Conservation (phyloP, 2,113 vertebrate species). For the Notechis scutatus region DNA sequence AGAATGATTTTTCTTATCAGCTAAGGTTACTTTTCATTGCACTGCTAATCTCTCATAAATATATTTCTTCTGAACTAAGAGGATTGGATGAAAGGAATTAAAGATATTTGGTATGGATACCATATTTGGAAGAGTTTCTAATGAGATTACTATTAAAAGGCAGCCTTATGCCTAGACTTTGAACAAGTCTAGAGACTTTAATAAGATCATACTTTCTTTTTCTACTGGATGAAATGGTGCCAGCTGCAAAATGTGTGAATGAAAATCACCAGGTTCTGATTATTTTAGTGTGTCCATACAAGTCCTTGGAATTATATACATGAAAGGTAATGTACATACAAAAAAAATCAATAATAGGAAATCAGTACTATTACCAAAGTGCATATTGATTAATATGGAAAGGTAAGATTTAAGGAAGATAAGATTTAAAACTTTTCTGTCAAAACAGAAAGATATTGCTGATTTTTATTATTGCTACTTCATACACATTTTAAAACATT, state of each 20-base stretch:
- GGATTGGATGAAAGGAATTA: constrained; percentile 56
- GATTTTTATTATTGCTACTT: constrained; percentile 36
- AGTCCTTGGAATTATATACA: constrained; percentile 28
- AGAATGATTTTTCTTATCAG: constrained; percentile 32
- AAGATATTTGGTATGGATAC: constrained; percentile 59
- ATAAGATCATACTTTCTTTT: constrained; percentile 48
- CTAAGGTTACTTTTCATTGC: constrained; percentile 48
- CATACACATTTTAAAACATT: constrained; percentile 44
- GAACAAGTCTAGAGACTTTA: constrained; percentile 50
- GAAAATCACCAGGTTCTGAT: constrained; percentile 42
- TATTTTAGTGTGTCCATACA: constrained; percentile 49
- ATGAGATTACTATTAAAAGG: constrained; percentile 45
- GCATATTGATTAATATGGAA: constrained; percentile 30
- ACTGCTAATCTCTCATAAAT: constrained; percentile 51
- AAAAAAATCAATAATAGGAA: neutral
- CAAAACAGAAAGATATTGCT: constrained; percentile 45
- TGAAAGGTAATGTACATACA: constrained; percentile 17
- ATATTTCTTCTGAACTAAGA: constrained; percentile 45
- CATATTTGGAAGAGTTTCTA: constrained; percentile 54
- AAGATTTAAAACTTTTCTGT: constrained; percentile 56
- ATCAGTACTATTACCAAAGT: constrained; percentile 4
- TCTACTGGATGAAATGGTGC: constrained; percentile 38
- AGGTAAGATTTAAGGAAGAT: constrained; percentile 28
- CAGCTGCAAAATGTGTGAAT: constrained; percentile 38
- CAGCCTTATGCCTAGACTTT: constrained; percentile 35